phyloP scores from a whole-genome alignment of 2,797 vertebrate genomes.

The Takifugu ocellatus region DNA sequence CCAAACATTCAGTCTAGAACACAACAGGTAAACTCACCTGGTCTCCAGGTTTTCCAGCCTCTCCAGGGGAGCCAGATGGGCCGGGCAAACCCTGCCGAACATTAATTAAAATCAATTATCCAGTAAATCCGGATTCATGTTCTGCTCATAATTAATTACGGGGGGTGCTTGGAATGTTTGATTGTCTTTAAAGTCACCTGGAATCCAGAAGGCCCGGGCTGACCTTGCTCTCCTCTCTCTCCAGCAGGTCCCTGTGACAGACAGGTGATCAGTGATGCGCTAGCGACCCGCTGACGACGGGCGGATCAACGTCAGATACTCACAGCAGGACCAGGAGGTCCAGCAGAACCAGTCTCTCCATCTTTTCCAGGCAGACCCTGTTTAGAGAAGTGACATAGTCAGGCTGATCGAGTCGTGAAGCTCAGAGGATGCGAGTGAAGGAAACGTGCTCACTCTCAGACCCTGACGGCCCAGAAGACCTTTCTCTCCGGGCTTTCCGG shows the following conservation, averaged over 20 bases:
- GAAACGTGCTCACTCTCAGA: slow-evolving; percentile 82
- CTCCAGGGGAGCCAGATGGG: slow-evolving; percentile 85
- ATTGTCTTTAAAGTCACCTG: slow-evolving; percentile 58
- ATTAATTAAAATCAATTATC: slow-evolving; percentile 29
- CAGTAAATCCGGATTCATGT: neutral
- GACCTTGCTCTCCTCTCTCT: slow-evolving; percentile 95
- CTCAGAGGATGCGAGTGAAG: neutral
- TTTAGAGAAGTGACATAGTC: slow-evolving; percentile 24
- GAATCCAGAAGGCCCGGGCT: slow-evolving; percentile 92
- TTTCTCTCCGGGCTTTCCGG: slow-evolving; percentile 93
- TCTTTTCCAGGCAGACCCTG: slow-evolving; percentile 88
- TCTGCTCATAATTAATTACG: too few species aligned
- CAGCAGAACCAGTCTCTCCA: slow-evolving; percentile 89
- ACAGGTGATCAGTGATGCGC: slow-evolving; percentile 19
- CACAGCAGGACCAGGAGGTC: slow-evolving; percentile 87
- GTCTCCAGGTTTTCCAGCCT: slow-evolving; percentile 90
- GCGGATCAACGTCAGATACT: slow-evolving; percentile 65
- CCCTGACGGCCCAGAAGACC: slow-evolving; percentile 88
- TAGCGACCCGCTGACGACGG: neutral
- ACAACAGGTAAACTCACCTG: slow-evolving; percentile 72
- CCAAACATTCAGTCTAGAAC: too few species aligned
- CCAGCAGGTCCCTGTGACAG: slow-evolving; percentile 84
- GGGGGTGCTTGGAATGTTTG: neutral
- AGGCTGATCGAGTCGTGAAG: neutral
- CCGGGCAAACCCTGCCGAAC: slow-evolving; percentile 86